phyloP scores from a whole-genome alignment of 1,140 invertebrate genomes.

The Drosophila sp. region DNA sequence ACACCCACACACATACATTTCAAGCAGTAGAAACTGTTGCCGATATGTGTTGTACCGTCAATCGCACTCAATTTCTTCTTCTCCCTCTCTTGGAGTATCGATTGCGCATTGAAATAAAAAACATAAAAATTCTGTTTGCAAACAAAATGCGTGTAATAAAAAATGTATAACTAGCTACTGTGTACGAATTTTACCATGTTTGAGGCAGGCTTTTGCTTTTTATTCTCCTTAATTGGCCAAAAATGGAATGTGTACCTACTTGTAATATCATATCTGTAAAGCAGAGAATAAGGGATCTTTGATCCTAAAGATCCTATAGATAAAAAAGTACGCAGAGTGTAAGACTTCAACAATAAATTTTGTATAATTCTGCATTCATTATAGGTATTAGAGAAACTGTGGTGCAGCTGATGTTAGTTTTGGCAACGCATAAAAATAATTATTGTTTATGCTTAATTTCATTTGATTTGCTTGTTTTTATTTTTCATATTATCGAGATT shows the following conservation, averaged over 20 bases:
- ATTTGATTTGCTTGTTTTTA: neutral
- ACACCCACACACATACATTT: conserved; percentile 13
- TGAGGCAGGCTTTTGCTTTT: conserved; percentile 15
- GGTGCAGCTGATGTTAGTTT: no score
- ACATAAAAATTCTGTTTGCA: conserved; percentile 64
- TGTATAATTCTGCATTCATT: no score
- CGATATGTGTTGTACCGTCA: neutral
- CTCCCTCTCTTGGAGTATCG: conserved; percentile 35
- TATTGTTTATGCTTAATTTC: neutral
- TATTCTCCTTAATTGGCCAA: conserved; percentile 47
- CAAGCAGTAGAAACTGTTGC: conserved; percentile 25
- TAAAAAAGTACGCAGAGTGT: no score
- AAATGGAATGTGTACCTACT: neutral
- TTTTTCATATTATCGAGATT: neutral
- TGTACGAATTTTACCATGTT: conserved; percentile 15
- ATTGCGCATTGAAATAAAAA: conserved; percentile 67
- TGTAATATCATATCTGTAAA: neutral
- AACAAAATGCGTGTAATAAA: conserved; percentile 60
- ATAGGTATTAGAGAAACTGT: no score
- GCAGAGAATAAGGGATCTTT: neutral
- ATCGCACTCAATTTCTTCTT: neutral
- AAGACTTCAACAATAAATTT: no score
- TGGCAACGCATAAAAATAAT: no score
- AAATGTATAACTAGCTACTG: conserved; percentile 54
- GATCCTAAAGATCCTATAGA: neutral